Base-by-base conservation (phyloP, 2,888 invertebrate genomes). In the Amiota mariae region DNA sequence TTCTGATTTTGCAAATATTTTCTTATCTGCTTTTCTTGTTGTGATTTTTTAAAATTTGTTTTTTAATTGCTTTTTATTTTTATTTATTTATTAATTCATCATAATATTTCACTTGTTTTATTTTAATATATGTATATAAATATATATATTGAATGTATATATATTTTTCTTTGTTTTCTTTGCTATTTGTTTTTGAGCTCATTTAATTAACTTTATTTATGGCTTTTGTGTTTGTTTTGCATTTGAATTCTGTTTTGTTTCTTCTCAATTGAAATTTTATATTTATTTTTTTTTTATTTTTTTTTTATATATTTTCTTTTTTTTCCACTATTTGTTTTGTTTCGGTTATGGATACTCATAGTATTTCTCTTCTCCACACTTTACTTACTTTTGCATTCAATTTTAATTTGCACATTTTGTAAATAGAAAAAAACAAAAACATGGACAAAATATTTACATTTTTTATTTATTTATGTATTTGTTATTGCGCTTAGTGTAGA, bases 191-290 rank as follows among this genome's bases (percentile, higher is more conserved):
- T 4, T 54, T 12, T 54, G 12, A n/a, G 12, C 54, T 54, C n/a
- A n/a, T 54, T 54, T 54, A 54, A n/a, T 54, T 54, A n/a, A 54
- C n/a, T 54, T 54, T 54, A 54, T 54, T 54, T 54, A 54, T 54
- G n/a, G 12, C n/a, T 36, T n/a, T n/a, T 54, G 54, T 54, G n/a
- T 54, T 54, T 54, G n/a, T 54, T 36, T 36, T 36, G 36, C 36
- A 6, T 36, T 36, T 36, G 36, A 36, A 6, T 6, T 36, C 36
- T 6, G 2, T 54, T 54, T 54, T 54, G 4, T 54, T 54, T 54
- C 54, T 54, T 54, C n/a, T 54, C n/a, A n/a, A 8, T 54, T 54
- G 4, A 2, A n/a, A 0, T 54, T 54, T 4, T 36, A 36, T 36
- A 36, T 36, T 6, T 36, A 36, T 36, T 6, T 36, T 36, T 36